Evolutionary conservation across 2,797 vertebrate species (phyloP), one percentile per base, ranked within the genome.

Genomic region (Acropternis orthonyx): DNA sequence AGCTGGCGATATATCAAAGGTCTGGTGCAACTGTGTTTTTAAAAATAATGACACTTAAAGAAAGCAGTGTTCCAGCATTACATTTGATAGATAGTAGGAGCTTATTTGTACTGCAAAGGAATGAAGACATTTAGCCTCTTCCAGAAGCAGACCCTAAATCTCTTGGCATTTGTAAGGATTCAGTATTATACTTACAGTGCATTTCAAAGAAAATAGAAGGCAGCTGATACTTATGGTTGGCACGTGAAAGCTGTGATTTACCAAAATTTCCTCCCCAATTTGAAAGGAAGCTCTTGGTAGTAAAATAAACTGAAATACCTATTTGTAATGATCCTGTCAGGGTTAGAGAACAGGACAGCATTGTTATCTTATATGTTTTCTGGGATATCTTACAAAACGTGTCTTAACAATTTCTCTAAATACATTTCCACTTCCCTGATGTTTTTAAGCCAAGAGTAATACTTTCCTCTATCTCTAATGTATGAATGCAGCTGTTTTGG

Each of bases 111-210:
- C 89, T 84, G 67, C 63, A 77, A 30, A 69, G 28, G 15, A 86
- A 63, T 41, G 59, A 91, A 86, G 74, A 52, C 20, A 49, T 88
- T 89, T 58, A 75, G n/a, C 81, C 78, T 36, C 51, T 89, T 91
- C 15, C 68, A 85, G 58, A 62, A 89, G 24, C 41, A 85, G 65
- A 63, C 22, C 16, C 34, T 59, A 41, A 89, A 92, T 93, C 67
- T 82, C 63, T 67, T 80, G n/a, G 65, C 80, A 56, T 95, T 71
- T 79, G 10, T 77, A 69, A 88, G 63, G 77, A 84, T 93, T 95
- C 85, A 69, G 36, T 81, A 67, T 91, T 89, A 82, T 49, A 76
- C 61, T 95, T 96, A 90, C n/a, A 68, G 72, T 69, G 58, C 51
- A 44, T 46, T 90, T 94, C 55, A 85, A 87, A 55, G 63, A 79